Conservation (phyloP, 2,888 invertebrate species). For the Mayetiola destructor region DNA sequence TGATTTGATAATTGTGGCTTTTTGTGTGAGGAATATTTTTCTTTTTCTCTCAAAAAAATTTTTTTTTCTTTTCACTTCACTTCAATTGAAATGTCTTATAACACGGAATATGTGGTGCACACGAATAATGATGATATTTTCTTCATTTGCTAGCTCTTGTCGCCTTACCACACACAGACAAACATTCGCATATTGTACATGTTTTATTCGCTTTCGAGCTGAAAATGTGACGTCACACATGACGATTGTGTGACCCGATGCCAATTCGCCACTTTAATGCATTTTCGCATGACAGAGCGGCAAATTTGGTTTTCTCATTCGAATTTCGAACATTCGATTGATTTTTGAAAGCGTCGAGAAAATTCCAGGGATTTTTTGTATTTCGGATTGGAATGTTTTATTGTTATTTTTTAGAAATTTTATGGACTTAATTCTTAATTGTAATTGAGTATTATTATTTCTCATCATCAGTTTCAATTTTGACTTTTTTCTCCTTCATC, state of each 20-base stretch:
- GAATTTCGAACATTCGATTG: background rate
- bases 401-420: background rate
- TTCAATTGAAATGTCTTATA: no score
- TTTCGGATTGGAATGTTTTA: background rate
- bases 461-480: background rate
- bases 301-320: no score
- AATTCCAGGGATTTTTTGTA: background rate
- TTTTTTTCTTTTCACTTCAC: no score
- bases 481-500: background rate
- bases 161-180: slow-evolving; percentile 10
- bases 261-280: background rate
- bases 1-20: no score
- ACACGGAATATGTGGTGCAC: no score
- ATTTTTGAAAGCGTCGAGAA: background rate
- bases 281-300: background rate
- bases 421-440: background rate
- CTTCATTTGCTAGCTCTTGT: slow-evolving; percentile 1
- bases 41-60: no score
- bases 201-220: background rate
- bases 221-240: slow-evolving; percentile 8
- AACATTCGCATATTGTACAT: background rate
- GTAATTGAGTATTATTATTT: background rate
- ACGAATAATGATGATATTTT: slow-evolving; percentile 6
- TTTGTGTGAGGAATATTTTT: no score
- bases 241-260: background rate